Evolutionary conservation across 2,113 vertebrate genomes (phyloP), one percentile per base, ranked within the genome.

Genomic region (Callipepla californica): DNA sequence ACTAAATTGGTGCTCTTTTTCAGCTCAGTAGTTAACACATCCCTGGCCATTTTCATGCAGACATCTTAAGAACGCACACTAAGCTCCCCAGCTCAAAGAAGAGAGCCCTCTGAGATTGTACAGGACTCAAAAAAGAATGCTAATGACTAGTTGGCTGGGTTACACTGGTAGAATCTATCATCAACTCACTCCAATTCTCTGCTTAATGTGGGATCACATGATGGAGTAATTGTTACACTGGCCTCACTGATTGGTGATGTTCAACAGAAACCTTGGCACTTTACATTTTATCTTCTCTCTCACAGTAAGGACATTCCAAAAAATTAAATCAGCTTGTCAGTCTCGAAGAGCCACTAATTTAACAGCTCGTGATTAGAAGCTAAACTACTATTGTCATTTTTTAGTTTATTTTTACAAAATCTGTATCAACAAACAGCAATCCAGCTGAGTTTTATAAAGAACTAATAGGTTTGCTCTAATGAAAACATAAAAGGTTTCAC

Each of bases 321-420:
- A 85, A 68, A 70, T 25, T 66, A 85, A 66, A 87, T 85, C 30
- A 82, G 57, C 28, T 32, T 79, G 25, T 40, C 14, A 40, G 63
- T 87, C 65, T 74, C 66, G 20, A 90, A 66, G 15, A 77, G 18
- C 20, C 26, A 45, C 22, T 63, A 82, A 70, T 87, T 18, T 72
- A 59, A 80, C 36, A 79, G 19, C 62, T 25, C 6, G 9, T 16
- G 34, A 57, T 70, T 57, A 85, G 51, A 95, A 80, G 2, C 1
- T 38, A 44, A 69, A 3, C 6, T 70, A 44, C 2, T 45, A 22
- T 63, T 93, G 5, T 4, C 4, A 38, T 34, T 16, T 32, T 61
- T 69, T 85, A 65, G 44, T 32, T 68, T 21, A 9, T 62, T 77
- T 90, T 59, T 57, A 42, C 0, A 0, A 4, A n/a, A 13, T 15